Evolutionary conservation across 2,888 invertebrate species (phyloP).

Genomic region (Habroteleia sp.): DNA sequence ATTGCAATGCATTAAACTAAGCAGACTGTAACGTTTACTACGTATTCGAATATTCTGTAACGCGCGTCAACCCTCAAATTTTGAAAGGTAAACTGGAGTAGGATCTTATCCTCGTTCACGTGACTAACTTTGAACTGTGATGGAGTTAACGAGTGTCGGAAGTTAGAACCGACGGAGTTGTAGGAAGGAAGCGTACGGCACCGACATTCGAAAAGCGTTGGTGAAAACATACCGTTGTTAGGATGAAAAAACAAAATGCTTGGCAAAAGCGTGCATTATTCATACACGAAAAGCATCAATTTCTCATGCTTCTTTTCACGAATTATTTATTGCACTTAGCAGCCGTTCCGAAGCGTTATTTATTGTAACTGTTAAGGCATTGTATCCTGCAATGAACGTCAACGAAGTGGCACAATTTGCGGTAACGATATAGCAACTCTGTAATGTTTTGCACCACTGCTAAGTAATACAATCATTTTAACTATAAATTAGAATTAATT

Average conservation of each 20-base stretch:
- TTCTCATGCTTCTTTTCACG: conserved; percentile 19
- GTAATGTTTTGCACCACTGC: no score
- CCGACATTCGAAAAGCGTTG: conserved; percentile 16
- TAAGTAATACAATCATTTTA: no score
- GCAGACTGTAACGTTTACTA: conserved; percentile 31
- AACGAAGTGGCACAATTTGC: conserved; percentile 13
- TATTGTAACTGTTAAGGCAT: conserved; percentile 35
- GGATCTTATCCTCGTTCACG: conserved; percentile 52
- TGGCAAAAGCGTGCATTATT: conserved; percentile 23
- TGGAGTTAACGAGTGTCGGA: conserved; percentile 64
- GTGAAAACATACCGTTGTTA: conserved; percentile 17
- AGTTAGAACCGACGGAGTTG: conserved; percentile 53
- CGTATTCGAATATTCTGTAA: conserved; percentile 43
- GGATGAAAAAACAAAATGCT: conserved; percentile 11
- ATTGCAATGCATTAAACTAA: conserved; percentile 49
- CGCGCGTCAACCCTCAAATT: conserved; percentile 37
- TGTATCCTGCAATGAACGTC: conserved; percentile 27
- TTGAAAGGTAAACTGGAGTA: conserved; percentile 33
- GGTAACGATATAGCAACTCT: no score
- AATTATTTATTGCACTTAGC: conserved; percentile 21
- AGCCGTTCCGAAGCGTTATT: conserved; percentile 28
- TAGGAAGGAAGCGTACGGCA: conserved; percentile 22
- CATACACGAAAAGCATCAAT: conserved; percentile 26
- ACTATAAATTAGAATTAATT: no score
- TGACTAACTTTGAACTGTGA: conserved; percentile 58